Evolutionary conservation across 2,113 vertebrate genomes (phyloP).

Genomic region (Odontophorus gujanensis): DNA sequence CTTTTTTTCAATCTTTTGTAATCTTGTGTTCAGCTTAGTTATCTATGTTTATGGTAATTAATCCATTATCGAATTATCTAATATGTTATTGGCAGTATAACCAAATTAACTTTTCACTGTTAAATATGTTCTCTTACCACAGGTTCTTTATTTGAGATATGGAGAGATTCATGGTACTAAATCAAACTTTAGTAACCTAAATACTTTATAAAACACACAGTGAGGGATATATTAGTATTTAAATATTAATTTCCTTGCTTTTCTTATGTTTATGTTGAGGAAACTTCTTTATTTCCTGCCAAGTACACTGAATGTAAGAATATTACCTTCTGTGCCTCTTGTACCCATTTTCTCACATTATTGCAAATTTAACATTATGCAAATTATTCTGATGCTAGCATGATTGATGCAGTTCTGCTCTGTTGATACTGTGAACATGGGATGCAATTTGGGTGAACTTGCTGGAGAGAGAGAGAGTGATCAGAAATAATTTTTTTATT

Average conservation of each 20-base stretch:
- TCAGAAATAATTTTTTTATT: not conserved
- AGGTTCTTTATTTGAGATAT: not conserved
- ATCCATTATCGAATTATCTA: not conserved
- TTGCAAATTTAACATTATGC: not conserved
- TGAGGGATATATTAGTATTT: not conserved
- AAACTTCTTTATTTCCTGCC: not conserved
- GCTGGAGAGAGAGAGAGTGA: not conserved
- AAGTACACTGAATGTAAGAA: not conserved
- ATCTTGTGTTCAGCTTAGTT: not conserved
- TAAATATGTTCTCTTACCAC: not conserved
- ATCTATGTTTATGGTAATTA: not conserved
- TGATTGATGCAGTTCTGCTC: not conserved
- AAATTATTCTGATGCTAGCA: not conserved
- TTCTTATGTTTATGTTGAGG: not conserved
- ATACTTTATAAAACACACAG: not conserved
- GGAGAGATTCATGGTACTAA: not conserved
- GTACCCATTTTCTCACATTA: not conserved
- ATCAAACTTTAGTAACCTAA: not conserved
- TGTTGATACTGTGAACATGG: fast-evolving
- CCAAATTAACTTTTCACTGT: not conserved
- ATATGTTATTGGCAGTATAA: not conserved
- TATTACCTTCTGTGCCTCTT: fast-evolving
- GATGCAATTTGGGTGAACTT: not conserved
- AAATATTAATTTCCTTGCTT: not conserved
- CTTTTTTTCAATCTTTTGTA: not conserved